Evolutionary conservation across 2,113 vertebrate species (phyloP), one percentile per base, ranked within the genome.

Genomic region (Gymnarchus niloticus): DNA sequence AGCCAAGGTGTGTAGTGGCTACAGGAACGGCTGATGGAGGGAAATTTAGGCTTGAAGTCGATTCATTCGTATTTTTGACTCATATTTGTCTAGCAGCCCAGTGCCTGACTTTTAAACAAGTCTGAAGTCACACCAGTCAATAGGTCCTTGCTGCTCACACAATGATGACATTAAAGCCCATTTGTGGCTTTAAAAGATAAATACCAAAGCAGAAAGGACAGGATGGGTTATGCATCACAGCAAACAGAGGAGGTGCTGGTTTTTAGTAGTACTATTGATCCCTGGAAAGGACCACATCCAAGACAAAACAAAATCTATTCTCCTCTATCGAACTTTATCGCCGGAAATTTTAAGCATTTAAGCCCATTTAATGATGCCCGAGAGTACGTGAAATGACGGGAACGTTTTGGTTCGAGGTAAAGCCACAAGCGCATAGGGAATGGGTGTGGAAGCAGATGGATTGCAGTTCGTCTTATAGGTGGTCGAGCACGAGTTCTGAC

Each of bases 231-330:
- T n/a, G n/a, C n/a, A n/a, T n/a, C n/a, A n/a, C n/a, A n/a, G n/a
- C n/a, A n/a, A n/a, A 41, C 3, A 8, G 48, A 19, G 48, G 41
- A 1, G 12, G 12, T 3, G 12, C 37, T 41, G 25, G 51, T 10
- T 82, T 82, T 33, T 23, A 54, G 12, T 78, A 48, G 28, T 82
- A 17, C 12, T 82, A 82, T 81, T n/a, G 80, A 81, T 54, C 25
- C 14, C 56, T 51, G 9, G 28, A 33, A 82, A 82, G 44, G 2
- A 81, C 80, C 48, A 54, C 25, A 81, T 8, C 28, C 12, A 21
- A 54, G 28, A 56, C 49, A 37, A 52, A 82, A 56, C 49, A 82
- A 54, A n/a, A 1, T 10, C 23, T 19, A 33, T 25, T 33, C 14
- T 33, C 19, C 51, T 1, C 80, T 78, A 17, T 21, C 25, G 28